Percentiles rank a stretch among this genome's conserved stretches.
Conservation (phyloP, 2,113 vertebrate species). For the Polyodon spathula region DNA sequence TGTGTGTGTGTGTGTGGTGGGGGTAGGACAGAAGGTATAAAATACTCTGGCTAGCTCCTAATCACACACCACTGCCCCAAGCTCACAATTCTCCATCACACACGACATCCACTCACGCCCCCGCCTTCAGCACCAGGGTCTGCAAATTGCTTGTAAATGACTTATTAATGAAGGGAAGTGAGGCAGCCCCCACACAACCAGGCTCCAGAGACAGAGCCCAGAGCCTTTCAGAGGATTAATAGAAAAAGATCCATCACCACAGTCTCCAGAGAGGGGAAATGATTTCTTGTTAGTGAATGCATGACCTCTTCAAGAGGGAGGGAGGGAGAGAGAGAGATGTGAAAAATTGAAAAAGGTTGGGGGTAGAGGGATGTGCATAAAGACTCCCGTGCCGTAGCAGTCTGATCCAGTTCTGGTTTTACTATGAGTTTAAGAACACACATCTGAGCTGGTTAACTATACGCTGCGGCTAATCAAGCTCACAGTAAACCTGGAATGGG, state of each 20-base stretch:
- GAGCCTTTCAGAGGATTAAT: background rate
- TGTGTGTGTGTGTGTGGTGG: too few relatives aligned
- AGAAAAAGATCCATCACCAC: slow-evolving; percentile 41
- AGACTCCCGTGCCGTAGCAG: too few relatives aligned
- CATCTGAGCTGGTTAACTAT: too few relatives aligned
- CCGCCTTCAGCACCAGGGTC: background rate
- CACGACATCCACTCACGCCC: background rate
- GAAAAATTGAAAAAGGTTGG: slow-evolving; percentile 6
- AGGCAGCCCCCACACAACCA: background rate
- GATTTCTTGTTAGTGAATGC: slow-evolving; percentile 63
- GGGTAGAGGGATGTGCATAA: too few relatives aligned
- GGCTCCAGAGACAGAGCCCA: background rate
- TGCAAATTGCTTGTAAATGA: background rate
- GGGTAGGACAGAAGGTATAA: too few relatives aligned
- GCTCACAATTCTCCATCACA: background rate
- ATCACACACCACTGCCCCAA: too few relatives aligned
- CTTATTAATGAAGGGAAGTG: background rate
- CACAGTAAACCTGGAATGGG: too few relatives aligned
- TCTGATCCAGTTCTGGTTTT: too few relatives aligned
- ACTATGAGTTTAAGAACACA: too few relatives aligned
- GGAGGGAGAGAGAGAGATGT: background rate
- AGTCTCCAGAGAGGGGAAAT: slow-evolving; percentile 54
- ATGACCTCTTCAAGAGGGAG: slow-evolving; percentile 49
- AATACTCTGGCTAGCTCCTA: too few relatives aligned
- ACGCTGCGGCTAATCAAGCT: too few relatives aligned